These are phyloP conservation scores for Carettochelys insculpta DNA, from an alignment of 2,113 vertebrate species.

Conservation along the genomic window DNA sequence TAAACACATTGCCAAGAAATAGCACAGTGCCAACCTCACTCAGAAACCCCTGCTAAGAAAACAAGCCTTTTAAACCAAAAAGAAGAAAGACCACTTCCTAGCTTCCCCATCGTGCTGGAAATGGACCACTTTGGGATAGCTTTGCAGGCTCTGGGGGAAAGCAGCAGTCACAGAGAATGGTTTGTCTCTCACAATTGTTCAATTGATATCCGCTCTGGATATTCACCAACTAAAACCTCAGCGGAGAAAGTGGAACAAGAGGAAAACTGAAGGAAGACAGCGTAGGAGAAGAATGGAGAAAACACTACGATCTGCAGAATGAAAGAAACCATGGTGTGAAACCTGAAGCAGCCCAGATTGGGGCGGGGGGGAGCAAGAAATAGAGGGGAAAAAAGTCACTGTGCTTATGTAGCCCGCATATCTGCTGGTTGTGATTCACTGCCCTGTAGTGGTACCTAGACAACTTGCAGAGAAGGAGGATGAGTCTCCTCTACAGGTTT, in stretches of 20 bases:
- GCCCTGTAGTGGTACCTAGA: too few species aligned
- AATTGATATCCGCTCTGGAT: slow-evolving; percentile 49
- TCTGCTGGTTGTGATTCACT: too few species aligned
- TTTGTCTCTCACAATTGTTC: slow-evolving; percentile 58
- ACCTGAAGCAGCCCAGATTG: slow-evolving; percentile 55
- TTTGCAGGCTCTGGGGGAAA: slow-evolving; percentile 23
- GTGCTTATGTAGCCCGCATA: too few species aligned
- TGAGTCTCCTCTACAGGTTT: too few species aligned
- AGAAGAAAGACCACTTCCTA: neutral
- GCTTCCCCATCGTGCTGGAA: slow-evolving; percentile 19
- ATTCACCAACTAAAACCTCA: slow-evolving; percentile 55
- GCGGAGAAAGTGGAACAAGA: slow-evolving; percentile 24
- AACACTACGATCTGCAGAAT: neutral
- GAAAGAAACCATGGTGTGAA: neutral
- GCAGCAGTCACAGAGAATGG: slow-evolving; percentile 35
- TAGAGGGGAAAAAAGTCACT: slow-evolving; percentile 10
- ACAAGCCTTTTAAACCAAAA: slow-evolving; percentile 22
- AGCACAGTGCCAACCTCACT: neutral
- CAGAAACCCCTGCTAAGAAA: neutral
- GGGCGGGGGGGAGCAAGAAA: neutral
- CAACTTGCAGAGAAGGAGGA: too few species aligned
- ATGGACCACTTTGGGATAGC: slow-evolving; percentile 19
- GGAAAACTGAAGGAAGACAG: slow-evolving; percentile 41
- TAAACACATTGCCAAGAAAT: neutral
- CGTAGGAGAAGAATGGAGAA: slow-evolving; percentile 58